Base-by-base conservation (phyloP, 2,113 vertebrate genomes). In the Saccopteryx bilineata region DNA sequence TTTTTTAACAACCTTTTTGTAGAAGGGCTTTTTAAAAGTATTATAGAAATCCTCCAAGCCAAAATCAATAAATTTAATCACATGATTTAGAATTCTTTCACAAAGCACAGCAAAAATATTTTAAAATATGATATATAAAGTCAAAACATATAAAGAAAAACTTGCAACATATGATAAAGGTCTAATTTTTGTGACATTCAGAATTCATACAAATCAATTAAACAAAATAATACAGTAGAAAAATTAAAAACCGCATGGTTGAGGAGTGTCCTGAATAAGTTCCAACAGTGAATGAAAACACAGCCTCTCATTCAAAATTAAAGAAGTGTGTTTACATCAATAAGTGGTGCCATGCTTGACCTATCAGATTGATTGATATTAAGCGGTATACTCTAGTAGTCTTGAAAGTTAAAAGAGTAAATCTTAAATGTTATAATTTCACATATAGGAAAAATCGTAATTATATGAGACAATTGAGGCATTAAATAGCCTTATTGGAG, bases 131-230 rank as follows among this genome's bases (percentile, higher is more conserved):
- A n/a, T 31, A 50, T 28, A 19, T 5, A 85, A 93, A 93, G 19
- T 92, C 54, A 91, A 89, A 33, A 56, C 28, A 46, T 58, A 26
- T n/a, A 68, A 89, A 26, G 23, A 56, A 83, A 93, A 86, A 19
- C 15, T 81, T 94, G 19, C 8, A 74, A 56, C 6, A 50, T 52
- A 28, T 86, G 28, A 86, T 63, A 10, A 87, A 95, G 8, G 14
- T n/a, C 48, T 66, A n/a, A 76, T 71, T 71, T 75, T 68, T 80
- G 88, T 84, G 81, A 76, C n/a, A 46, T 69, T 76, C 72, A 90
- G 24, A 76, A 61, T 24, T 90, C 9, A 74, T 8, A 74, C 1
- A 28, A 24, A 72, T 60, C 39, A 63, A 85, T 39, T 69, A 63
- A 11, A 63, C 66, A 87, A 89, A 65, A 80, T 58, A 76, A 88